phyloP scores from a whole-genome alignment of 2,113 vertebrate species.

The Vicugna pacos region DNA sequence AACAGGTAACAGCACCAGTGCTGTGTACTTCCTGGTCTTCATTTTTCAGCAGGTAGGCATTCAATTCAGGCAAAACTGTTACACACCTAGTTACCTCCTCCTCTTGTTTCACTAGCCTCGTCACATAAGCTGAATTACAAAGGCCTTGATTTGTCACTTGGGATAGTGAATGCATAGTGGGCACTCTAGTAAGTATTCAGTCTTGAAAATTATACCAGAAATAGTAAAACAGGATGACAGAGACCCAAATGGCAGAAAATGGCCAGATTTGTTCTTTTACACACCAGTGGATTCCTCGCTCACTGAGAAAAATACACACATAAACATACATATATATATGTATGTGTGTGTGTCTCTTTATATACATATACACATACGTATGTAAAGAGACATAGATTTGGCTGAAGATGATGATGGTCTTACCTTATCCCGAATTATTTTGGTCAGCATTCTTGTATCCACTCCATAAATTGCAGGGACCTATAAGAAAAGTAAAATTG shows the following conservation, averaged over 20 bases:
- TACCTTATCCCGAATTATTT: conserved; percentile 96
- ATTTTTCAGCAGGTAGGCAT: background rate
- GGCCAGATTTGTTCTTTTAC: background rate
- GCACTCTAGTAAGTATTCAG: background rate
- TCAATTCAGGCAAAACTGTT: background rate
- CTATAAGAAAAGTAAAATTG: conserved; percentile 84
- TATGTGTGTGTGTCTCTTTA: background rate
- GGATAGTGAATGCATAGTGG: background rate
- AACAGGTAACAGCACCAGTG: background rate
- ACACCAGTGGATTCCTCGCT: background rate
- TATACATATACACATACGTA: too few species aligned
- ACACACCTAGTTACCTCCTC: background rate
- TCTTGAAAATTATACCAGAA: conserved; percentile 2
- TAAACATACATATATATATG: too few species aligned
- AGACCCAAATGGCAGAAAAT: background rate
- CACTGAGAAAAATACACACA: background rate
- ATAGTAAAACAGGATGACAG: background rate
- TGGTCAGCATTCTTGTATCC: conserved; percentile 97
- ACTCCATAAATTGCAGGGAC: conserved; percentile 96
- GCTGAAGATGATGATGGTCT: conserved; percentile 34
- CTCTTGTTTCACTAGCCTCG: background rate
- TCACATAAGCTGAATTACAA: background rate
- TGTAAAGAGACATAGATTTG: background rate
- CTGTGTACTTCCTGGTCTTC: background rate
- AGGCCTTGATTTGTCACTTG: background rate